Evolutionary conservation across 2,797 vertebrate genomes (phyloP).

Genomic region (Labroides dimidiatus): DNA sequence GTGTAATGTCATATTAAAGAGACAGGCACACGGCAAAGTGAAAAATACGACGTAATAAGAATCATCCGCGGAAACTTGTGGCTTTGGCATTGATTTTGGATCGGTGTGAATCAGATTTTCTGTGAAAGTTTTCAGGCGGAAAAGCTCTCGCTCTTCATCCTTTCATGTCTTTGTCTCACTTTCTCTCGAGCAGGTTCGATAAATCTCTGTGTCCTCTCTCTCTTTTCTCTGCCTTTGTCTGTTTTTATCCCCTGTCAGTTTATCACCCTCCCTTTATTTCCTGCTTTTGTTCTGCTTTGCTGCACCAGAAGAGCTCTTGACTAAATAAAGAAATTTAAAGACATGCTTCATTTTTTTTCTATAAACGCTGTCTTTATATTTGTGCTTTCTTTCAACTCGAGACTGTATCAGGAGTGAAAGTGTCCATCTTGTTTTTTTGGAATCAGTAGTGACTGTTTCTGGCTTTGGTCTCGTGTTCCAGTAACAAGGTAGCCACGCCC

Average conservation of each 20-base stretch:
- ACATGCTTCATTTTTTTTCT: neutral
- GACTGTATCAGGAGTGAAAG: neutral
- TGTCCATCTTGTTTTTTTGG: neutral
- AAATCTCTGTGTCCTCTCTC: conserved; percentile 1
- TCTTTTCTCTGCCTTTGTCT: neutral
- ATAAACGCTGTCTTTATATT: neutral
- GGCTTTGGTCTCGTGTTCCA: neutral
- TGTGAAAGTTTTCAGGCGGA: conserved; percentile 1
- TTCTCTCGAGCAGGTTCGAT: conserved; percentile 18
- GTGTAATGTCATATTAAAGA: conserved; percentile 60
- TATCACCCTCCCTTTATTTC: neutral
- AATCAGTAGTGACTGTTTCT: neutral
- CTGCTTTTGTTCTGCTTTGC: neutral
- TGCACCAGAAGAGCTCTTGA: neutral
- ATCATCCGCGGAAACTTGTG: conserved; percentile 23
- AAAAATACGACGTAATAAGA: conserved; percentile 42
- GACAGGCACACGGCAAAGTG: conserved; percentile 21
- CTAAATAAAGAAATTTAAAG: neutral
- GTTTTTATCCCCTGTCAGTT: neutral
- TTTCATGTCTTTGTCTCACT: conserved; percentile 14
- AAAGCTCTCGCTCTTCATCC: neutral
- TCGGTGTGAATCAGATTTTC: conserved; percentile 39
- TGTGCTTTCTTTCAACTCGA: neutral
- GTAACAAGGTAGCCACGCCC: neutral
- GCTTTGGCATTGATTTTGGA: conserved; percentile 28